A percentile compares a stretch with the other conserved stretches of the same genome.
phyloP scores from a whole-genome alignment of 2,888 invertebrate genomes.

The Agonopterix alstromeriana region DNA sequence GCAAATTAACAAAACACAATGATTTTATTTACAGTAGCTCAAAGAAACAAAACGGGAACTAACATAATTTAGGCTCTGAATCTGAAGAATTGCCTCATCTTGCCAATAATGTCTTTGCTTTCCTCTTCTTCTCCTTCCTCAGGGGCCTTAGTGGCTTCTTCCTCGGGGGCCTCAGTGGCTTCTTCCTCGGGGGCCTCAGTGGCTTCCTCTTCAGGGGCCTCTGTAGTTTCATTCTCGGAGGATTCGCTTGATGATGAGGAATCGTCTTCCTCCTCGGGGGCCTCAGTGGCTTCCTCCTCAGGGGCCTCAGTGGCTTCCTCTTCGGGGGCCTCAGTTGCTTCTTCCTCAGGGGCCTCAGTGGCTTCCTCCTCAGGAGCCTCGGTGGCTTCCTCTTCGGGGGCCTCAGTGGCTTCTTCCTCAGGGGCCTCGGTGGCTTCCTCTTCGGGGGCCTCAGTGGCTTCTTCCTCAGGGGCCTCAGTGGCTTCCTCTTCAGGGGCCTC shows the following conservation, averaged over 20 bases:
- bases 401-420: not conserved
- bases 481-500: conserved; percentile 1
- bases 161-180: not conserved
- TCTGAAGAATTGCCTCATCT: too few species aligned
- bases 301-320: not conserved
- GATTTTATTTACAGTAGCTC: too few species aligned
- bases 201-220: not conserved
- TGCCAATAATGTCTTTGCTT: too few species aligned
- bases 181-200: not conserved
- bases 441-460: not conserved
- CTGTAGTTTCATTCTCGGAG: not conserved
- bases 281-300: not conserved
- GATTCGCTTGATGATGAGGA: too few species aligned
- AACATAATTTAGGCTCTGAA: too few species aligned
- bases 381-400: not conserved
- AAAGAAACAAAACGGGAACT: too few species aligned
- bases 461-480: not conserved
- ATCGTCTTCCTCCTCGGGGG: not conserved
- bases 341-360: not conserved
- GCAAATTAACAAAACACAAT: too few species aligned
- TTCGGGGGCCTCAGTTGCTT: not conserved
- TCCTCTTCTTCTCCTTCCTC: not conserved
- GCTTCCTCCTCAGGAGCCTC: not conserved
- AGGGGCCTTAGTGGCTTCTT: not conserved
- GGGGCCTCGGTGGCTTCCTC: not conserved